phyloP scores from a whole-genome alignment of 64 coral and sea anemone genomes.

The Montipora foliosa region DNA sequence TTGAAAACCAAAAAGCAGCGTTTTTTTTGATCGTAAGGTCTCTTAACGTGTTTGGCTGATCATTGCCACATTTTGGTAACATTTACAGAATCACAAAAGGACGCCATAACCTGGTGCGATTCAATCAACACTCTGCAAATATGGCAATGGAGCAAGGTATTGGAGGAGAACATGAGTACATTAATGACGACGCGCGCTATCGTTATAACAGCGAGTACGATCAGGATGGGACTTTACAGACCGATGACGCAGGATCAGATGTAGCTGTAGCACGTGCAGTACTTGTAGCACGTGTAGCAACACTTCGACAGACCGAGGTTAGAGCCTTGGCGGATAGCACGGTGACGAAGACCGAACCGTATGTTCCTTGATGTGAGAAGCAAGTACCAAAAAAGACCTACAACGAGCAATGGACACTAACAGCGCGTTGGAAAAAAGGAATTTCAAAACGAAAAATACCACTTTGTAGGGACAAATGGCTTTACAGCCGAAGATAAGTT shows the following conservation, averaged over 20 bases:
- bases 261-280: conserved; percentile 61
- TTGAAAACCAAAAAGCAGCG: no score
- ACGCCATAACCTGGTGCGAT: background rate
- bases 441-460: background rate
- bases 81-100: background rate
- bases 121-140: background rate
- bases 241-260: conserved; percentile 31
- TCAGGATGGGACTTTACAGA: background rate
- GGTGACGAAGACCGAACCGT: background rate
- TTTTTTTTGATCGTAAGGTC: no score
- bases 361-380: background rate
- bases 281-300: conserved; percentile 39
- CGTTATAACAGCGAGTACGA: background rate
- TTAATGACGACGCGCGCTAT: background rate
- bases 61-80: no score
- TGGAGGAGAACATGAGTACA: background rate
- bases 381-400: background rate
- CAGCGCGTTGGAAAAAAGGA: background rate
- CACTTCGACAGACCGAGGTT: background rate
- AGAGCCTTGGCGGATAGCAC: conserved; percentile 32
- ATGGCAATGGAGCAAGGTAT: conserved; percentile 3
- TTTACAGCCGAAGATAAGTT: conserved; percentile 16
- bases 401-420: background rate
- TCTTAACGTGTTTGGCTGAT: no score
- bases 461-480: background rate